phyloP scores from a whole-genome alignment of 1,140 invertebrate species.

The Euborellia annulipes region DNA sequence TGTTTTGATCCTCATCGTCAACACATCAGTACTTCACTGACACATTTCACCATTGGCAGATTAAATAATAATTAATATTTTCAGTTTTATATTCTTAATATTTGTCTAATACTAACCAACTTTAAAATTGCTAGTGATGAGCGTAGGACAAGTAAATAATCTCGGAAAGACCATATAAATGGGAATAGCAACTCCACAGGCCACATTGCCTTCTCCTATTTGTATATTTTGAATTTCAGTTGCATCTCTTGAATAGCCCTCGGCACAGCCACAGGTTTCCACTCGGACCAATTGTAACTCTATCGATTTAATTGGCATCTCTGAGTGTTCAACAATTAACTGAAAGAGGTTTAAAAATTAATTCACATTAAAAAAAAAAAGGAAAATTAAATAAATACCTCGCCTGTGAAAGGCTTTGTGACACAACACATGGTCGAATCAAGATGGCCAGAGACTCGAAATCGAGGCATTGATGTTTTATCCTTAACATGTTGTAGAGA shows the following conservation, averaged over 20 bases:
- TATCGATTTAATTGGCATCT: slow-evolving; percentile 74
- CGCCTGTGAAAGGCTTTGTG: slow-evolving; percentile 74
- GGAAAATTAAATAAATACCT: too few relatives aligned
- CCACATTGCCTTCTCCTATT: slow-evolving; percentile 84
- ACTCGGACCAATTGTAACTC: slow-evolving; percentile 88
- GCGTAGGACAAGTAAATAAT: slow-evolving; percentile 86
- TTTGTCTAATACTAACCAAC: slow-evolving; percentile 49
- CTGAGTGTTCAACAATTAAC: slow-evolving; percentile 56
- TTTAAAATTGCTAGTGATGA: slow-evolving; percentile 86
- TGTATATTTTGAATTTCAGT: slow-evolving; percentile 98
- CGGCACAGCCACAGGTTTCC: slow-evolving; percentile 89
- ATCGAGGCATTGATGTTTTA: slow-evolving; percentile 59
- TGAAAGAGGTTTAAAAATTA: too few relatives aligned
- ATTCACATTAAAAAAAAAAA: too few relatives aligned
- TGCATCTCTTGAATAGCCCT: slow-evolving; percentile 86
- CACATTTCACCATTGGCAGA: too few relatives aligned
- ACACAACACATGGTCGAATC: slow-evolving; percentile 69
- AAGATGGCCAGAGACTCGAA: slow-evolving; percentile 65
- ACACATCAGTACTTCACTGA: too few relatives aligned
- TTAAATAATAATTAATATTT: too few relatives aligned
- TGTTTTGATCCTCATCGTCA: too few relatives aligned
- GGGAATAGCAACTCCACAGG: slow-evolving; percentile 63
- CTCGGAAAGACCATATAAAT: slow-evolving; percentile 93
- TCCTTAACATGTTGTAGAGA: slow-evolving; percentile 53
- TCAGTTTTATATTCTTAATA: slow-evolving; percentile 4